These are phyloP conservation scores for Tringa solitaria DNA, from an alignment of 2,113 vertebrate genomes.

Conservation along the genomic window DNA sequence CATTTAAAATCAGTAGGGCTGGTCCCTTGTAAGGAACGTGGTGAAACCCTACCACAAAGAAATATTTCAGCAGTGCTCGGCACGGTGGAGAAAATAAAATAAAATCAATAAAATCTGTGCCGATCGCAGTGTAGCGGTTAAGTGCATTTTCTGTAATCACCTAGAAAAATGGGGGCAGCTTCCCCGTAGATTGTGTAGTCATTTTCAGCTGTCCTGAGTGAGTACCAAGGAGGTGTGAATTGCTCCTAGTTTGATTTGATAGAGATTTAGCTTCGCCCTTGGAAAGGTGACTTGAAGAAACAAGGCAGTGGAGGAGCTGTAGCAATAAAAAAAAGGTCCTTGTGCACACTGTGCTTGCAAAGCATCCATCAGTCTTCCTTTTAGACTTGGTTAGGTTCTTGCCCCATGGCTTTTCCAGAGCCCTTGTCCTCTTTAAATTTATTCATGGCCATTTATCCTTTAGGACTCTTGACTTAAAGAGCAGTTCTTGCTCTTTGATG, in stretches of 20 bases:
- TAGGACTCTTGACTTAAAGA: neutral
- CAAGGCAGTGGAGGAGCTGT: neutral
- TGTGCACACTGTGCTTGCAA: neutral
- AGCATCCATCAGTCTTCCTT: neutral
- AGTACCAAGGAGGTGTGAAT: neutral
- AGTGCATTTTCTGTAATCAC: neutral
- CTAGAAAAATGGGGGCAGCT: neutral
- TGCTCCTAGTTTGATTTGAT: neutral
- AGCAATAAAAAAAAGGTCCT: neutral
- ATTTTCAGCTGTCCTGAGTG: neutral
- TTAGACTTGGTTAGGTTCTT: neutral
- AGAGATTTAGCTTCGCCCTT: neutral
- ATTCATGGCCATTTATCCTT: conserved; percentile 26
- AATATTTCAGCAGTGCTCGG: neutral
- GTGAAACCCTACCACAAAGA: neutral
- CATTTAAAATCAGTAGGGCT: neutral
- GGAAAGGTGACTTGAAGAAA: neutral
- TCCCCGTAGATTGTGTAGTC: neutral
- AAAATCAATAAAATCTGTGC: neutral
- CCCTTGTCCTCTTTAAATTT: conserved; percentile 4
- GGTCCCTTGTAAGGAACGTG: neutral
- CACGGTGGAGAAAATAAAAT: neutral
- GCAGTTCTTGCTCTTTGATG: conserved; percentile 1
- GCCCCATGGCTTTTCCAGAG: neutral
- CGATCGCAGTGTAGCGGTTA: neutral